Percentiles rank a stretch among this genome's conserved stretches.
Evolutionary conservation across 2,888 invertebrate species (phyloP).

Genomic region (Dysmachus trigonus): DNA sequence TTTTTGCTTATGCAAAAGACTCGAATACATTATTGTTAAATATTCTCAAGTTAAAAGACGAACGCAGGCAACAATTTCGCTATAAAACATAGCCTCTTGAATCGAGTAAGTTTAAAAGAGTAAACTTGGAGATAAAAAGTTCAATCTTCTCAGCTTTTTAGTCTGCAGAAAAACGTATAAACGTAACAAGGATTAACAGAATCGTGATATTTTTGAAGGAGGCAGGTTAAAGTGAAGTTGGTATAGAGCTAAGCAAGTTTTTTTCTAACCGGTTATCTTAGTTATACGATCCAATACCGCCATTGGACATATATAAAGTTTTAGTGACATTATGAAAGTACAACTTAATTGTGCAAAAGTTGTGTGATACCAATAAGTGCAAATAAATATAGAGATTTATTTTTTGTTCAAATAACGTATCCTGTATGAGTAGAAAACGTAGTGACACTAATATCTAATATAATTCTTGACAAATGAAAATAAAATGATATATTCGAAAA

Average conservation of each 20-base stretch:
- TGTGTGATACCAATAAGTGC: neutral
- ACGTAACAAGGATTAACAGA: neutral
- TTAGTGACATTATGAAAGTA: neutral
- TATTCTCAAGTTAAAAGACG: neutral
- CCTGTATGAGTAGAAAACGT: too few relatives aligned
- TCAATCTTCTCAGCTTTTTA: neutral
- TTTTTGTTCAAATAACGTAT: neutral
- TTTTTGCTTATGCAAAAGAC: neutral
- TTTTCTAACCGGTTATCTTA: neutral
- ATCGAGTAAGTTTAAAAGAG: neutral
- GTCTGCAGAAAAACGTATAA: neutral
- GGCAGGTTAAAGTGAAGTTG: neutral
- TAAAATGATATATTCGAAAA: too few relatives aligned
- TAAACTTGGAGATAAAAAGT: neutral
- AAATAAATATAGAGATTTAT: neutral
- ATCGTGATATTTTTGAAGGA: neutral
- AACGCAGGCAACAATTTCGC: neutral
- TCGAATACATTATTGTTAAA: neutral
- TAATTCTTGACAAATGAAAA: too few relatives aligned
- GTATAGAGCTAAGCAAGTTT: neutral
- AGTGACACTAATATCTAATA: neutral
- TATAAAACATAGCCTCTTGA: neutral
- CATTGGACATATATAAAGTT: neutral
- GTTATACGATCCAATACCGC: neutral
- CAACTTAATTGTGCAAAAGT: neutral